A percentile compares a stretch with the other conserved stretches of the same genome.
phyloP scores from a whole-genome alignment of 2,113 vertebrate species.

The Pelobates fuscus region DNA sequence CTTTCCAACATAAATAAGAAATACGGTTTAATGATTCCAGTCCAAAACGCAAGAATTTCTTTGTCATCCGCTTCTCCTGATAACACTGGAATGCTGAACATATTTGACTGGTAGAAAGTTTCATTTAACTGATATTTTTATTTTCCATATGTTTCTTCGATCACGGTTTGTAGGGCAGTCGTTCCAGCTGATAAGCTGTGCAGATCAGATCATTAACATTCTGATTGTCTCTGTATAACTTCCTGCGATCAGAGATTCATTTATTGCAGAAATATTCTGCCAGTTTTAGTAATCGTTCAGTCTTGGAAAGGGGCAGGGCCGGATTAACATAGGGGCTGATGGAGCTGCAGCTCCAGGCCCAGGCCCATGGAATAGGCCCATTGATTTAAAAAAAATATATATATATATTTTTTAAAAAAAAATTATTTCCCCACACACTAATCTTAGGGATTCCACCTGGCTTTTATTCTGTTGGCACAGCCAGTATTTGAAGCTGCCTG shows the following conservation, averaged over 20 bases:
- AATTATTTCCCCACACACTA: no score
- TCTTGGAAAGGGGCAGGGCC: no score
- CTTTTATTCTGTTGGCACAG: no score
- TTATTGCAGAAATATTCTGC: not conserved
- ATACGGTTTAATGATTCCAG: no score
- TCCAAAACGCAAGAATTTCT: not conserved
- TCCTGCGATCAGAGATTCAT: not conserved
- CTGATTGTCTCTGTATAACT: not conserved
- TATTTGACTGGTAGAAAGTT: not conserved
- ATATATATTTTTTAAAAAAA: no score
- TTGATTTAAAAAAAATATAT: no score
- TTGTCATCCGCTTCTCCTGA: not conserved
- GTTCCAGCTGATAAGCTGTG: not conserved
- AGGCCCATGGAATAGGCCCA: no score
- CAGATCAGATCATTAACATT: not conserved
- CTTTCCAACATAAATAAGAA: no score
- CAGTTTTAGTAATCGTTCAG: not conserved
- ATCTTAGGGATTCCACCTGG: no score
- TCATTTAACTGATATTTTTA: not conserved
- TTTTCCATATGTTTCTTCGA: not conserved
- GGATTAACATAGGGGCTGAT: no score
- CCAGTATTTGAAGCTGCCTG: no score
- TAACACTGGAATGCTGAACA: not conserved
- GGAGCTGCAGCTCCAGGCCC: no score
- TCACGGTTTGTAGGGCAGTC: not conserved